Evolutionary conservation across 1,140 invertebrate species (phyloP), one percentile per base, ranked within the genome.

Genomic region (Eueides isabella): DNA sequence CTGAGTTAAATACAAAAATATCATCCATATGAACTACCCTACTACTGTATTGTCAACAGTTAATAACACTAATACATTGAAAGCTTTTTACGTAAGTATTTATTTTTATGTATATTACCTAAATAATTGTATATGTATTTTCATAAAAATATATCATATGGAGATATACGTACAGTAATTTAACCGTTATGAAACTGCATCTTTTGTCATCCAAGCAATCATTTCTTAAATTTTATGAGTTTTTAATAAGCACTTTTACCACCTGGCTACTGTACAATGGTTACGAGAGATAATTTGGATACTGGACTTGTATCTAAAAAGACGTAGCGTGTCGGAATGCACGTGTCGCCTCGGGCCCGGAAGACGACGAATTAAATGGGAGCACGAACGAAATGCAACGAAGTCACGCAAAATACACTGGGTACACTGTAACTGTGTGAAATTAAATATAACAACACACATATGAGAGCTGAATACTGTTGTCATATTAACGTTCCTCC

Each of bases 331-430:
- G 66, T 31, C n/a, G 66, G 66, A 33, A 68, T 68, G 41, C 48
- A 33, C 26, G 66, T 61, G 67, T 69, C 67, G 67, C 67, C 67
- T n/a, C 14, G 7, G 67, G 67, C 29, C 67, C 67, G 67, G 67
- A 69, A 69, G 48, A 61, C 66, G 66, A 68, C 67, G 67, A 69
- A 69, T 69, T 69, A 69, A 69, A 69, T 61, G 67, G 48, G 33
- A 67, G 29, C 48, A n/a, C n/a, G 31, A 23, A 55, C 9, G 48
- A 26, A 55, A 48, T 16, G 41, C 35, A 38, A 26, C 26, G 11
- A 23, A 55, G 29, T 69, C 48, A 69, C 48, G 67, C 67, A 61
- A 69, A 69, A 69, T 67, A 44, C 48, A 55, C 19, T 55, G 26
- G 19, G 9, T 26, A 26, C 41, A 23, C 16, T 48, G 41, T 48